phyloP scores from a whole-genome alignment of 1,140 invertebrate genomes.

The Campoletis sonorensis region DNA sequence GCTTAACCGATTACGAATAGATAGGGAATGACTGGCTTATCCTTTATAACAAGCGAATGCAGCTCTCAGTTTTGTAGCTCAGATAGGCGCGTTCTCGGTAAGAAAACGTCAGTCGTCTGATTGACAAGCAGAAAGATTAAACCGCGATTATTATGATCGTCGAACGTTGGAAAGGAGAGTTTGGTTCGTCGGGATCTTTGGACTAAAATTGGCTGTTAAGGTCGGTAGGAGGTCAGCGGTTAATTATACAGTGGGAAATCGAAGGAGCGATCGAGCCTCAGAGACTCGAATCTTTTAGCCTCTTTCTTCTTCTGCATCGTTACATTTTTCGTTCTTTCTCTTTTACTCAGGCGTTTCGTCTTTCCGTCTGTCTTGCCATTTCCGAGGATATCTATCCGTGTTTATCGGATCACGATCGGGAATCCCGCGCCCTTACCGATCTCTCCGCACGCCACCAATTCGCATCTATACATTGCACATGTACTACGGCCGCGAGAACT shows the following conservation, averaged over 20 bases:
- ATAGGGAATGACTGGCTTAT: neutral
- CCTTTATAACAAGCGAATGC: neutral
- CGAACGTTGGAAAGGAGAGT: slow-evolving; percentile 46
- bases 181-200: slow-evolving; percentile 56
- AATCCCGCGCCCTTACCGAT: slow-evolving; percentile 15
- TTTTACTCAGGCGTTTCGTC: neutral
- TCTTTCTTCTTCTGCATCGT: neutral
- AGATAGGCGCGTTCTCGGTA: slow-evolving; percentile 11
- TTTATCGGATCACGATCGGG: slow-evolving; percentile 72
- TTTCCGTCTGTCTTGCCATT: slow-evolving; percentile 19
- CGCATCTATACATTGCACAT: neutral
- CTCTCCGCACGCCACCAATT: slow-evolving; percentile 45
- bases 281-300: slow-evolving; percentile 9
- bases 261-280: slow-evolving; percentile 32
- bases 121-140: slow-evolving; percentile 76
- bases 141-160: slow-evolving; percentile 76
- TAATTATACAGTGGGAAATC: slow-evolving; percentile 72
- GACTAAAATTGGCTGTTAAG: slow-evolving; percentile 71
- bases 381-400: slow-evolving; percentile 72
- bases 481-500: slow-evolving; percentile 25
- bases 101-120: slow-evolving; percentile 71
- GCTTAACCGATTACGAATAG: neutral
- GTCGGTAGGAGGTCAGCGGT: slow-evolving; percentile 71
- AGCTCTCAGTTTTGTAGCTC: neutral
- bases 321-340: slow-evolving; percentile 27